A percentile compares a stretch with the other conserved stretches of the same genome.
These are phyloP conservation scores for Rhinichthys osculus DNA, from an alignment of 2,797 vertebrate genomes.

Conservation along the genomic window DNA sequence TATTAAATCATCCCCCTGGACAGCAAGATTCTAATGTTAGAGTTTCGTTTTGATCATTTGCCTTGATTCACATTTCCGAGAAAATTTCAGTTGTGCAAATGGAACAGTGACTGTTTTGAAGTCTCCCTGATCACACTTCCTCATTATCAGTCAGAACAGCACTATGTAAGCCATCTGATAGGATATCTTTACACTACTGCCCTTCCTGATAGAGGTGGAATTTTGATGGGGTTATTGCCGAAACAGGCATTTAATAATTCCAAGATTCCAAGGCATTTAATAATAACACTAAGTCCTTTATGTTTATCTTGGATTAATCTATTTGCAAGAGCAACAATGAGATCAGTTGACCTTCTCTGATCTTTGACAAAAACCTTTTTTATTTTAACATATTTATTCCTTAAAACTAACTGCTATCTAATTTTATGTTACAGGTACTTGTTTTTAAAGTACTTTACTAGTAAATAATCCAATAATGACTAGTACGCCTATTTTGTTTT, in stretches of 20 bases:
- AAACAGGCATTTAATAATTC: too few species aligned
- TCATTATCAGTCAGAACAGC: slow-evolving; percentile 13
- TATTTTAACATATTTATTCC: background rate
- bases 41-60: background rate
- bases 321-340: background rate
- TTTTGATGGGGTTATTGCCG: background rate
- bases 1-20: slow-evolving; percentile 7
- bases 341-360: background rate
- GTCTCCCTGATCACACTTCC: slow-evolving; percentile 1
- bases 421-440: background rate
- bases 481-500: background rate
- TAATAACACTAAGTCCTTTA: background rate
- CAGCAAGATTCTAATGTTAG: background rate
- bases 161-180: slow-evolving; percentile 21
- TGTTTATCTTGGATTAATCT: background rate
- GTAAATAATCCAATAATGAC: background rate
- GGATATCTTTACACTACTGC: slow-evolving; percentile 8
- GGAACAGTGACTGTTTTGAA: background rate
- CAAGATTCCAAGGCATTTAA: background rate
- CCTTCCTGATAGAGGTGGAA: slow-evolving; percentile 10
- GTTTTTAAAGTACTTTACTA: background rate
- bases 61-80: background rate
- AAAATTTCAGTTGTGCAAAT: background rate
- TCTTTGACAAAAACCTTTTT: background rate
- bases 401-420: background rate